phyloP scores from a whole-genome alignment of 2,888 invertebrate genomes.

The Masnerella sp. region DNA sequence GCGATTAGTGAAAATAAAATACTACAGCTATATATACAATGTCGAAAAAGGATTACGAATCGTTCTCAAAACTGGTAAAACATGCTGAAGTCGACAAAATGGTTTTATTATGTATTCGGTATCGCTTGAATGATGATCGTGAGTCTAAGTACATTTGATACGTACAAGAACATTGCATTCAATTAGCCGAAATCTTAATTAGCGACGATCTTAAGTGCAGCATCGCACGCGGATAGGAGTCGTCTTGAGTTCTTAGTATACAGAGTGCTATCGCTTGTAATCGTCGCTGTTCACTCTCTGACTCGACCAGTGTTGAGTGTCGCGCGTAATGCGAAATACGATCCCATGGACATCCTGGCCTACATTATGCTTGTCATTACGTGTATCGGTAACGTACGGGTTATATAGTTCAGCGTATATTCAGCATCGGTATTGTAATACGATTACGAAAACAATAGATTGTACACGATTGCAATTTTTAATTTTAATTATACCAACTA shows the following conservation, averaged over 20 bases:
- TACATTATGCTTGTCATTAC: constrained; percentile 74
- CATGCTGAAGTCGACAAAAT: constrained; percentile 20
- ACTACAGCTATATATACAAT: too few relatives aligned
- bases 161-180: constrained; percentile 35
- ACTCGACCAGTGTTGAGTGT: constrained; percentile 74
- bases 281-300: constrained; percentile 75
- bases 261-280: constrained; percentile 73
- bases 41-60: too few relatives aligned
- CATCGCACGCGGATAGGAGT: constrained; percentile 44
- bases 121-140: constrained; percentile 13
- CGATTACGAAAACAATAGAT: constrained; percentile 55
- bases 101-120: constrained; percentile 4
- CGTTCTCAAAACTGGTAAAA: too few relatives aligned
- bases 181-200: constrained; percentile 54
- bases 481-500: constrained; percentile 35
- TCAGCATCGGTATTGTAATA: constrained; percentile 45
- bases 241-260: constrained; percentile 65
- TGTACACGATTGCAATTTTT: constrained; percentile 39
- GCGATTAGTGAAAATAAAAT: too few relatives aligned
- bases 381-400: constrained; percentile 41
- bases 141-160: constrained; percentile 27
- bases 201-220: constrained; percentile 41
- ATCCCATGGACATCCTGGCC: constrained; percentile 76
- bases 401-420: constrained; percentile 37
- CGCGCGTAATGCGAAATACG: constrained; percentile 76